These are phyloP conservation scores for Rhyacichthys aspro DNA, from an alignment of 2,797 vertebrate genomes.

Conservation along the genomic window DNA sequence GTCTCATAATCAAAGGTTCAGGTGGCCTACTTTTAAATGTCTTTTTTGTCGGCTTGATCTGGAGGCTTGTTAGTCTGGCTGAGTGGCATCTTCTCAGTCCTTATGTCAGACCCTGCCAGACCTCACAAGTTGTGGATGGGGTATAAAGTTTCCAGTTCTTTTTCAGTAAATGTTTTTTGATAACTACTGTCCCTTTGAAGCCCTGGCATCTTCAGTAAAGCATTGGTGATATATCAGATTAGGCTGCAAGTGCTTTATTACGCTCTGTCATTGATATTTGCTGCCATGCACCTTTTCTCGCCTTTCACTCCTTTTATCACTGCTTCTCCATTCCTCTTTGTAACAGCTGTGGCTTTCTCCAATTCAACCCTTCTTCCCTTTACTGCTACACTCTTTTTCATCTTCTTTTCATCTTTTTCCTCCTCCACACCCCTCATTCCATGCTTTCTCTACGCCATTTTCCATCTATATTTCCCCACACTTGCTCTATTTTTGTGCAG, in stretches of 20 bases:
- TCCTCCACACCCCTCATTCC: conserved; percentile 7
- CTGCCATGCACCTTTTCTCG: conserved; percentile 19
- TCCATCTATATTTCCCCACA: neutral
- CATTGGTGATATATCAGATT: conserved; percentile 35
- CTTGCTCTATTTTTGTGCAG: neutral
- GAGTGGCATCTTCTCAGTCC: conserved; percentile 37
- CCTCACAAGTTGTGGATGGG: conserved; percentile 24
- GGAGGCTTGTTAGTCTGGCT: conserved; percentile 57
- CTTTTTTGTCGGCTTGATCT: conserved; percentile 54
- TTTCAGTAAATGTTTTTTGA: conserved; percentile 28
- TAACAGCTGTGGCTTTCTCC: neutral
- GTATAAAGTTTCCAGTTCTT: conserved; percentile 29
- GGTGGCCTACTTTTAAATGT: conserved; percentile 65
- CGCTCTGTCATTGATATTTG: conserved; percentile 48
- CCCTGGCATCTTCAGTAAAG: conserved; percentile 13
- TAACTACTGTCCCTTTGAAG: conserved; percentile 51
- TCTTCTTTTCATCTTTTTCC: conserved; percentile 19
- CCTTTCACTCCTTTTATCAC: conserved; percentile 6
- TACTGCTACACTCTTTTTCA: conserved; percentile 14
- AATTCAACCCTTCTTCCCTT: conserved; percentile 25
- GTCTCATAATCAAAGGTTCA: conserved; percentile 58
- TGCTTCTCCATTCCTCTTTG: conserved; percentile 17
- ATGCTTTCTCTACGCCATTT: neutral
- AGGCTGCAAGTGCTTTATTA: conserved; percentile 42
- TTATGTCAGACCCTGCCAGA: conserved; percentile 39